Evolutionary conservation across 2,888 invertebrate genomes (phyloP).

Genomic region (Xestia xanthographa): DNA sequence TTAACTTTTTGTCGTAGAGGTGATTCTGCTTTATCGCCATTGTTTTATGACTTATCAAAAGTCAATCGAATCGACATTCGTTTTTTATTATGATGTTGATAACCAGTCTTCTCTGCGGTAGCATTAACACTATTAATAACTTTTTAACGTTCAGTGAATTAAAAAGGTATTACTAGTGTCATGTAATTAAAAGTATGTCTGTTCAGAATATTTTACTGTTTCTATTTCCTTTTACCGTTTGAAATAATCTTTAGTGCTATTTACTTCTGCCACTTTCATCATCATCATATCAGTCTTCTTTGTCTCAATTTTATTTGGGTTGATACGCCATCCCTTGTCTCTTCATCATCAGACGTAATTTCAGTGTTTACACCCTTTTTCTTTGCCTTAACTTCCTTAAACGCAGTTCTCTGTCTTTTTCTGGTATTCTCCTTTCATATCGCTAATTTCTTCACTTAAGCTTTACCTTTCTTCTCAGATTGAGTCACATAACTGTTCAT

Average conservation of each 20-base stretch:
- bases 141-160: conserved; percentile 36
- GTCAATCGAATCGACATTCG: conserved; percentile 14
- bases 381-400: not conserved
- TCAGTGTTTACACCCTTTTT: too few species aligned
- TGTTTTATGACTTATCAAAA: conserved; percentile 11
- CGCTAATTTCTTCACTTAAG: not conserved
- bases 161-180: conserved; percentile 15
- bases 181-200: conserved; percentile 19
- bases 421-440: not conserved
- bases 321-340: not conserved
- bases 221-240: conserved; percentile 18
- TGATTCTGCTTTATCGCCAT: not conserved
- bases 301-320: not conserved
- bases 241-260: not conserved
- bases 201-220: conserved; percentile 14
- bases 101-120: conserved; percentile 11
- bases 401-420: fast-evolving
- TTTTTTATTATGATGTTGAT: conserved; percentile 16
- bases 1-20: not conserved
- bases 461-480: not conserved
- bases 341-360: not conserved
- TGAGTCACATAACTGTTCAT: conserved; percentile 11
- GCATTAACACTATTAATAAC: conserved; percentile 28
- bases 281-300: not conserved
- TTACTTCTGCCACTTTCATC: not conserved